A percentile compares a stretch with the other conserved stretches of the same genome.
These are phyloP conservation scores for Megaceryle maxima DNA, from an alignment of 2,113 vertebrate genomes.

Conservation along the genomic window DNA sequence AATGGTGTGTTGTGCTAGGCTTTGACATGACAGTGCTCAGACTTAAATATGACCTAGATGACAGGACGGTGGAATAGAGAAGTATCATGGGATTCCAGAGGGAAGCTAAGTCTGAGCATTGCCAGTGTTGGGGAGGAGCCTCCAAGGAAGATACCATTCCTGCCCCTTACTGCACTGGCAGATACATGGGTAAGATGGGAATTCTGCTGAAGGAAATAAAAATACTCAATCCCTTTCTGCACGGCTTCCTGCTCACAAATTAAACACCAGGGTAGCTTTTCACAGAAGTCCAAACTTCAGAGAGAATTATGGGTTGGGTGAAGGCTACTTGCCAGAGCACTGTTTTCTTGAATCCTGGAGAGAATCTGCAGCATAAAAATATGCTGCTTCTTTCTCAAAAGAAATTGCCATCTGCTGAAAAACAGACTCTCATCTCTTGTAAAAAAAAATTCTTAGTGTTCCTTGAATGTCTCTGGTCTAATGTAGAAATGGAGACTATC, in stretches of 20 bases:
- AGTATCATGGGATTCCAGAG: not conserved
- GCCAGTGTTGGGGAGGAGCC: not conserved
- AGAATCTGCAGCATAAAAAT: constrained; percentile 5
- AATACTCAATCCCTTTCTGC: not conserved
- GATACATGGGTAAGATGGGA: not conserved
- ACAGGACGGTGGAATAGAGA: not conserved
- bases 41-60: not conserved
- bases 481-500: not conserved
- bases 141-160: not conserved
- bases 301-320: not conserved
- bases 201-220: not conserved
- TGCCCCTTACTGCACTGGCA: not conserved
- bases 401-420: not conserved
- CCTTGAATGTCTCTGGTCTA: not conserved
- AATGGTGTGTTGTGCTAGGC: not conserved
- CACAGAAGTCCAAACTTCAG: not conserved
- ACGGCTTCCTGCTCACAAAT: not conserved
- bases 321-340: not conserved
- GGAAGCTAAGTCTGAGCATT: not conserved
- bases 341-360: not conserved
- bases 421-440: not conserved
- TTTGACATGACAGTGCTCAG: not conserved
- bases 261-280: not conserved
- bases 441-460: not conserved
- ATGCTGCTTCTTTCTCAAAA: not conserved